Base-by-base conservation (phyloP, 2,113 vertebrate species). In the Megaleporinus macrocephalus region DNA sequence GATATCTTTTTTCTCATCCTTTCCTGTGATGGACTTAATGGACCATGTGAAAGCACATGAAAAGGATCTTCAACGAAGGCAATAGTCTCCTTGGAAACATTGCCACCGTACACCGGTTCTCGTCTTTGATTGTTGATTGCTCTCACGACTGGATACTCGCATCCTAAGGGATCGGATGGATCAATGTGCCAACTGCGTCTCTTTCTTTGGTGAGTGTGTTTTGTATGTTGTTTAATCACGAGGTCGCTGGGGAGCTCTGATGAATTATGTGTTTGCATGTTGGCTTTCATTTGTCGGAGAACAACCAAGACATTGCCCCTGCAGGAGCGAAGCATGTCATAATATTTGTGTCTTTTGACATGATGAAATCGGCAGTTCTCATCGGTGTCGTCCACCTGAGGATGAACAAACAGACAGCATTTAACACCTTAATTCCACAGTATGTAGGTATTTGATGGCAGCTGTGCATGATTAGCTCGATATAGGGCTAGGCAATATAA, bases 31-130 rank as follows among this genome's bases (percentile, higher is more conserved):
- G 93, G 93, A 68, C 91, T 95, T 57, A 88, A 91, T 0, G 93
- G 92, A 24, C 89, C 93, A 0, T 90, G 89, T 82, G 89, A 70
- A 14, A 90, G 91, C 74, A 96, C 93, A 0, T 89, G 78, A 0
- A 95, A 86, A 3, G 96, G 95, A 81, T 96, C 96, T 0, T 96
- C 95, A 0, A 94, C 94, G 70, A 90, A 92, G 30, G 87, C 87
- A 88, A 93, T 84, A 76, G 94, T 95, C 75, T 95, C 93, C 80
- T 86, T 93, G 80, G 94, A 94, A 49, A 90, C 86, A 0, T 92
- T 85, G 0, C 91, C 88, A 0, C 86, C 59, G 75, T 81, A 88
- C 44, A 89, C 88, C 29, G 85, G 87, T 5, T 90, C 87, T 0
- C 71, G 15, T 29, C 9, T 88, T 85, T 18, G 85, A 20, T 75